phyloP scores from a whole-genome alignment of 2,888 invertebrate species.

The Pegoplata infirma region DNA sequence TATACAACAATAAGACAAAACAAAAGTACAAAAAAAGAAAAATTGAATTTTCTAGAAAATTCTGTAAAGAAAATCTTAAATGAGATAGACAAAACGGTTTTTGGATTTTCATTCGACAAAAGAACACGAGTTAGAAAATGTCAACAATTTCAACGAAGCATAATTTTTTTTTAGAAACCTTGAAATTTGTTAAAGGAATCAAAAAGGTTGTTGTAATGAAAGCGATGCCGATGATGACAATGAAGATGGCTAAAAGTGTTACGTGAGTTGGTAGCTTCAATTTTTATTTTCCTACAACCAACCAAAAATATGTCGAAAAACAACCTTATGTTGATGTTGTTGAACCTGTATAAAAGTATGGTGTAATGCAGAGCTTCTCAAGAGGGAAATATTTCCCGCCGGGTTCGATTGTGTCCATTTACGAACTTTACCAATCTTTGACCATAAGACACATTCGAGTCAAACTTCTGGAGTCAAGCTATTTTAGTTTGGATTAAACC shows the following conservation, averaged over 20 bases:
- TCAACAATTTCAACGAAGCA: neutral
- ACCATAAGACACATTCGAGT: too few relatives aligned
- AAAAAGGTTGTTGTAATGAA: neutral
- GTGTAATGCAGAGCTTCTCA: too few relatives aligned
- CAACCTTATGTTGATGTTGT: slow-evolving; percentile 1
- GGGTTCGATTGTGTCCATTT: too few relatives aligned
- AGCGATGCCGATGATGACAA: neutral
- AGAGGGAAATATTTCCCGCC: too few relatives aligned
- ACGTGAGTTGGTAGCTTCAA: neutral
- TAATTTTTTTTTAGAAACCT: neutral
- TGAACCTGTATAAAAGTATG: slow-evolving; percentile 8
- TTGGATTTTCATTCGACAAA: neutral
- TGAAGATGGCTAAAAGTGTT: slow-evolving; percentile 7
- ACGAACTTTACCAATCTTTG: too few relatives aligned
- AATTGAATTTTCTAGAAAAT: neutral
- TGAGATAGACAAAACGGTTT: neutral
- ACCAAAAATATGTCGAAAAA: neutral
- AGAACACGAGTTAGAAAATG: too few relatives aligned
- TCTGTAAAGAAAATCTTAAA: neutral
- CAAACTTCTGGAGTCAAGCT: too few relatives aligned
- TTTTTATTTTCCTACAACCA: neutral
- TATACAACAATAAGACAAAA: neutral
- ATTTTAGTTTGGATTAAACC: too few relatives aligned
- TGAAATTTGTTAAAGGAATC: neutral
- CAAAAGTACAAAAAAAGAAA: too few relatives aligned